These are phyloP conservation scores for Noctua comes DNA, from an alignment of 2,888 invertebrate species.

Conservation along the genomic window DNA sequence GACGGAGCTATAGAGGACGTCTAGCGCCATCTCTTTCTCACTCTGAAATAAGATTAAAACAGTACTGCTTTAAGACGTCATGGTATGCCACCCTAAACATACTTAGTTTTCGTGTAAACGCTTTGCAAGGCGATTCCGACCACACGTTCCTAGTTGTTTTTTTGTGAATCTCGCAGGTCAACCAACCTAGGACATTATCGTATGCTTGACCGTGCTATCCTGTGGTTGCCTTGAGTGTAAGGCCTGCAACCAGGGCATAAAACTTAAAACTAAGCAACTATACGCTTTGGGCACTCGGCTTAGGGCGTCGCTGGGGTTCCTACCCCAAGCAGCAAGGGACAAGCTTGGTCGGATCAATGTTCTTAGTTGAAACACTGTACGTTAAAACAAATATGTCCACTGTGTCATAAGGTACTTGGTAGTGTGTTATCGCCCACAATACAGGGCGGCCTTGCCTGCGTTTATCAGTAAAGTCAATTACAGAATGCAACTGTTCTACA, in stretches of 20 bases:
- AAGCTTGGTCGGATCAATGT: neutral
- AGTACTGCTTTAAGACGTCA: no score
- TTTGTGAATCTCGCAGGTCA: neutral
- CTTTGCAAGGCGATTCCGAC: neutral
- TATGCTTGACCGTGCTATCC: neutral
- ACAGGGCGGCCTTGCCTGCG: conserved; percentile 70
- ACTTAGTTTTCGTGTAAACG: neutral
- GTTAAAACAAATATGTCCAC: neutral
- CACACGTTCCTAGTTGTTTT: no score
- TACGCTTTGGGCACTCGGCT: neutral
- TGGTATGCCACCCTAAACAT: neutral
- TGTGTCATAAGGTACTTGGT: conserved; percentile 25
- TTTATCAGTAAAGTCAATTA: conserved; percentile 76
- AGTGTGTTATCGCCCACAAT: conserved; percentile 68
- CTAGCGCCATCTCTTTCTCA: no score
- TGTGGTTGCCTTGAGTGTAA: neutral
- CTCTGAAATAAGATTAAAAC: no score
- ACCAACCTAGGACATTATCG: neutral
- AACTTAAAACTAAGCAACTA: neutral
- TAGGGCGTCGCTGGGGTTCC: neutral
- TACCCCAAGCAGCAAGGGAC: no score
- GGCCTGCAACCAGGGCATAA: neutral
- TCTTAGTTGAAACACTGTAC: neutral
- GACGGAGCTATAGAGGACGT: no score
- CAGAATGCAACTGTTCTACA: conserved; percentile 64